A percentile compares a stretch with the other conserved stretches of the same genome.
phyloP scores from a whole-genome alignment of 2,113 vertebrate species.

The Dissostichus mawsoni region DNA sequence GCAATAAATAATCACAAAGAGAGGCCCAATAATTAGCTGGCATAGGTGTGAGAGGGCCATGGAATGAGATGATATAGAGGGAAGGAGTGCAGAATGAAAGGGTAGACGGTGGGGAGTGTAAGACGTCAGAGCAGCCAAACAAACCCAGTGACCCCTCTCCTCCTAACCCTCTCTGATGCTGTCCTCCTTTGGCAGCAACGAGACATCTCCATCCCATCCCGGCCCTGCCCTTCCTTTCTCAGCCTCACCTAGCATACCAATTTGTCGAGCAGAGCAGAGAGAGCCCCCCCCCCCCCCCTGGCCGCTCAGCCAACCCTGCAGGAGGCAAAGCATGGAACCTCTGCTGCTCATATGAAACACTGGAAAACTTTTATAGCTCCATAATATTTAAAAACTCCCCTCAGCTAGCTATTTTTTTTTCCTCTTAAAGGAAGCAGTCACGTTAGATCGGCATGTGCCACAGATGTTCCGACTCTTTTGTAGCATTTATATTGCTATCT shows the following conservation, averaged over 20 bases:
- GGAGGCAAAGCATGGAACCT: constrained; percentile 54
- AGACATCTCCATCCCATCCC: constrained; percentile 40
- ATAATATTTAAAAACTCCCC: constrained; percentile 47
- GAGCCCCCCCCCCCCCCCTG: constrained; percentile 36
- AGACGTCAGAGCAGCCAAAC: constrained; percentile 52
- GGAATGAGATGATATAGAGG: constrained; percentile 44
- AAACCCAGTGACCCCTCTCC: constrained; percentile 68
- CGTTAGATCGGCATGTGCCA: constrained; percentile 54
- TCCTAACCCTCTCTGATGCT: constrained; percentile 42
- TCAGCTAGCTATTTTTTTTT: background rate
- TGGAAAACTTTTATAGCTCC: constrained; percentile 63
- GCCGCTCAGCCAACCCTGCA: constrained; percentile 34
- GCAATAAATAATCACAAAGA: constrained; percentile 62
- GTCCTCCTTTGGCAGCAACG: constrained; percentile 47
- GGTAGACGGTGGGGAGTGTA: constrained; percentile 8
- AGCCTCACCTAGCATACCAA: constrained; percentile 65
- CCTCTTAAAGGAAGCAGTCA: constrained; percentile 36
- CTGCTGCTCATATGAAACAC: constrained; percentile 39
- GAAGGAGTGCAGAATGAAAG: constrained; percentile 39
- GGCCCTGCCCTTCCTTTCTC: constrained; percentile 38
- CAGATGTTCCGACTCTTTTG: constrained; percentile 43
- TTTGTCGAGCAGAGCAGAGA: constrained; percentile 21
- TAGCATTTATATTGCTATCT: constrained; percentile 10
- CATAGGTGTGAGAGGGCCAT: constrained; percentile 51
- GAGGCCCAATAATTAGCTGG: constrained; percentile 61